phyloP scores from a whole-genome alignment of 2,113 vertebrate genomes.

The Mastomys natalensis region DNA sequence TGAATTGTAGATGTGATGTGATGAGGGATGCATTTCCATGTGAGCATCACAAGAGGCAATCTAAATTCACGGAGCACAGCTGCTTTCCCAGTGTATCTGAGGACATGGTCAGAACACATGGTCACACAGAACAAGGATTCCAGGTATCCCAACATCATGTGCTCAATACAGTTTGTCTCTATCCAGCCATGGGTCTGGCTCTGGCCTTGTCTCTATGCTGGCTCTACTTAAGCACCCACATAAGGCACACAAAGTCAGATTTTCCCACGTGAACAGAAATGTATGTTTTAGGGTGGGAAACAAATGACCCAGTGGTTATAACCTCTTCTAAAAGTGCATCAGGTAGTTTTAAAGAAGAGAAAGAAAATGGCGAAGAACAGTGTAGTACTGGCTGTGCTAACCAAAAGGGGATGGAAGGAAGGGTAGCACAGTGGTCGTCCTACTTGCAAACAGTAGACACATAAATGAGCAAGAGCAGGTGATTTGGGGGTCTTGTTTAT shows the following conservation, averaged over 20 bases:
- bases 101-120: background rate
- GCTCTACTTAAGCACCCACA: background rate
- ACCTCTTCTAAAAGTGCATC: background rate
- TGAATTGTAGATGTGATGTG: background rate
- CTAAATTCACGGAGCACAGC: background rate
- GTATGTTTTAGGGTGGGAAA: background rate
- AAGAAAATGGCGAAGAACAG: background rate
- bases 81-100: background rate
- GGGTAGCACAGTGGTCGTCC: background rate
- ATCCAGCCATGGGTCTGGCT: background rate
- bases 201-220: background rate
- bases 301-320: background rate
- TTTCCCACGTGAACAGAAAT: background rate
- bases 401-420: background rate
- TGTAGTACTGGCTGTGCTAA: background rate
- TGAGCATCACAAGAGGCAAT: background rate
- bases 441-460: background rate
- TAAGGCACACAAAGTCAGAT: background rate
- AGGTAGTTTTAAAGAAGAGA: background rate
- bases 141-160: background rate
- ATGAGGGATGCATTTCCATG: background rate
- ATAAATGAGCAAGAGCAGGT: background rate
- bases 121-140: background rate
- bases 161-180: background rate
- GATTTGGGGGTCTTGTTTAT: background rate